A percentile compares a stretch with the other conserved stretches of the same genome.
These are phyloP conservation scores for Periplaneta americana DNA, from an alignment of 1,140 invertebrate genomes.

Conservation along the genomic window DNA sequence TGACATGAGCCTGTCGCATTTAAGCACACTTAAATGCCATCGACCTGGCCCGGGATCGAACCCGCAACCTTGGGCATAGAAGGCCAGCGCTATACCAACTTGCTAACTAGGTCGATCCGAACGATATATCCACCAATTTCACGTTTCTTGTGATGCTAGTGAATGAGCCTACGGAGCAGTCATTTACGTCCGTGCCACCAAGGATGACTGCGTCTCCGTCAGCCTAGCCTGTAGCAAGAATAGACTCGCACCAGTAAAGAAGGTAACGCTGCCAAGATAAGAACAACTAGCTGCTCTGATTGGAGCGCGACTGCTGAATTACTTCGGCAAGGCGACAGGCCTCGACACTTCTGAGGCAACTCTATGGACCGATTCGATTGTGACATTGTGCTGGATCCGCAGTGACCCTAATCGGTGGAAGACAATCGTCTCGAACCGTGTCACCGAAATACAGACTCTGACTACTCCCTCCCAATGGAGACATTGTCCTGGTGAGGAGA, in stretches of 20 bases:
- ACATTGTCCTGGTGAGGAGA: too few species aligned
- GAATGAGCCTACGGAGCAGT: not conserved
- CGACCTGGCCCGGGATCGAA: too few species aligned
- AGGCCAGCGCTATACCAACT: too few species aligned
- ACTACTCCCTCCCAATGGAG: too few species aligned
- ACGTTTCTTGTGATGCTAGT: not conserved
- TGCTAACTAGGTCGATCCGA: too few species aligned
- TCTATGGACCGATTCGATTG: not conserved
- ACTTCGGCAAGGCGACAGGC: not conserved
- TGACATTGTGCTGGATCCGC: not conserved
- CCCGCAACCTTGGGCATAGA: too few species aligned
- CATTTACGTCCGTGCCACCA: not conserved
- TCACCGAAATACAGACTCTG: too few species aligned
- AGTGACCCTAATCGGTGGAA: not conserved
- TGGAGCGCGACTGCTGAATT: not conserved
- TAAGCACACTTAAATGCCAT: too few species aligned
- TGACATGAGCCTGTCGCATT: too few species aligned
- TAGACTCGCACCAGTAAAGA: not conserved
- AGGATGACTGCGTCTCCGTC: not conserved
- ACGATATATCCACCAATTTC: too few species aligned
- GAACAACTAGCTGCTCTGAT: too few species aligned
- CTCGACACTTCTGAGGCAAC: not conserved
- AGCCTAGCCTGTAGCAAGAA: not conserved
- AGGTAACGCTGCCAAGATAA: not conserved
- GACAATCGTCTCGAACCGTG: too few species aligned